Conservation (phyloP, 2,113 vertebrate species). For the Coptodon bakossiorum region DNA sequence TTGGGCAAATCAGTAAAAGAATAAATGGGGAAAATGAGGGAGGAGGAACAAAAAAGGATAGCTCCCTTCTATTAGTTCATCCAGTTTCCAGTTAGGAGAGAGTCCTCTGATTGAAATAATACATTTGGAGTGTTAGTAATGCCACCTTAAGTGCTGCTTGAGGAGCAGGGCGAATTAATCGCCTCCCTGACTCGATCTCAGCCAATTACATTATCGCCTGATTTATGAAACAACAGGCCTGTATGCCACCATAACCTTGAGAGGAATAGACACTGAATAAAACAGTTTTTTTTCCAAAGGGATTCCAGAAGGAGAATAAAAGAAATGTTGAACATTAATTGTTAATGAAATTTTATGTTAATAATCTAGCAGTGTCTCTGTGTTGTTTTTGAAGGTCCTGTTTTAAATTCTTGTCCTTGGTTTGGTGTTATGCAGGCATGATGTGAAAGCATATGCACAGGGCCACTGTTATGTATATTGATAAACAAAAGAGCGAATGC, state of each 20-base stretch:
- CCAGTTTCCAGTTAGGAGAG: neutral
- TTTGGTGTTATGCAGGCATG: neutral
- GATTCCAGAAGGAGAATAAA: neutral
- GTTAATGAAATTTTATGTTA: neutral
- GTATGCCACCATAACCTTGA: constrained; percentile 75
- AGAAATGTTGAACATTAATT: neutral
- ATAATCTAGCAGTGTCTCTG: neutral
- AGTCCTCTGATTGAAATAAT: constrained; percentile 64
- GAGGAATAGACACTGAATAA: constrained; percentile 25
- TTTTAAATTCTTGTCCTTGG: neutral
- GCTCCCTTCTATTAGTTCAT: constrained; percentile 23
- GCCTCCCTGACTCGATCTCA: constrained; percentile 56
- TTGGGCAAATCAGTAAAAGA: neutral
- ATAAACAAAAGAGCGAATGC: neutral
- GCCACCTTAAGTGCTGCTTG: constrained; percentile 56
- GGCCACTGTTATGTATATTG: neutral
- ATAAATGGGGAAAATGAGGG: neutral
- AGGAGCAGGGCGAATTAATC: constrained; percentile 59
- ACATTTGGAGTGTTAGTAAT: constrained; percentile 65
- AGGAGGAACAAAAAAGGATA: neutral
- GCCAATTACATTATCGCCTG: constrained; percentile 74
- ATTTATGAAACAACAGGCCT: constrained; percentile 78
- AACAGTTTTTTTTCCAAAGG: neutral
- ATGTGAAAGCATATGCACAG: neutral
- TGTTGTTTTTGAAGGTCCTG: neutral